Conservation (phyloP, 2,797 vertebrate genomes). For the Argentina silus region DNA sequence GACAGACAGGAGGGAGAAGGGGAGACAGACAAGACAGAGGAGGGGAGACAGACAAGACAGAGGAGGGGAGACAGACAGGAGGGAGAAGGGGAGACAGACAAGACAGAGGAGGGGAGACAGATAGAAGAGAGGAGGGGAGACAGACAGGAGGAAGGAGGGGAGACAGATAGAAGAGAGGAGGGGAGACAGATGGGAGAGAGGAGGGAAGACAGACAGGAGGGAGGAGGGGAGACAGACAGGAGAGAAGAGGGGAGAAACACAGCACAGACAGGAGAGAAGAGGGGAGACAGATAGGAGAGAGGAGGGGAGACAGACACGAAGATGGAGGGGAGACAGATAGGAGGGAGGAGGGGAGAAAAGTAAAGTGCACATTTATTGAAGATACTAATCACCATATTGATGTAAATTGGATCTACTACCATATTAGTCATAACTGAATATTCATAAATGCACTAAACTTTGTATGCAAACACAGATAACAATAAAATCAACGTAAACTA, state of each 20-base stretch:
- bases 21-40: constrained; percentile 1
- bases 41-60: not conserved
- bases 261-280: not conserved
- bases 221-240: not conserved
- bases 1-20: constrained; percentile 7
- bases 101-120: not conserved
- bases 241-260: not conserved
- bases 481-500: too few relatives aligned
- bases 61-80: not conserved
- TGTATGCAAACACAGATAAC: too few relatives aligned
- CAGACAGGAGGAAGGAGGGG: not conserved
- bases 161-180: not conserved
- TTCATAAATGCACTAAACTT: too few relatives aligned
- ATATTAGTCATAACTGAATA: too few relatives aligned
- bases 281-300: not conserved
- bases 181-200: not conserved
- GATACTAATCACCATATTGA: too few relatives aligned
- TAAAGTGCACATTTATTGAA: too few relatives aligned
- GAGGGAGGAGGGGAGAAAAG: too few relatives aligned
- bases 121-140: not conserved
- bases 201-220: not conserved
- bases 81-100: not conserved
- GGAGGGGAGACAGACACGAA: not conserved
- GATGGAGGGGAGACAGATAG: too few relatives aligned
- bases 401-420: too few relatives aligned